Evolutionary conservation across 2,888 invertebrate species (phyloP).

Genomic region (Amorpha juglandis): DNA sequence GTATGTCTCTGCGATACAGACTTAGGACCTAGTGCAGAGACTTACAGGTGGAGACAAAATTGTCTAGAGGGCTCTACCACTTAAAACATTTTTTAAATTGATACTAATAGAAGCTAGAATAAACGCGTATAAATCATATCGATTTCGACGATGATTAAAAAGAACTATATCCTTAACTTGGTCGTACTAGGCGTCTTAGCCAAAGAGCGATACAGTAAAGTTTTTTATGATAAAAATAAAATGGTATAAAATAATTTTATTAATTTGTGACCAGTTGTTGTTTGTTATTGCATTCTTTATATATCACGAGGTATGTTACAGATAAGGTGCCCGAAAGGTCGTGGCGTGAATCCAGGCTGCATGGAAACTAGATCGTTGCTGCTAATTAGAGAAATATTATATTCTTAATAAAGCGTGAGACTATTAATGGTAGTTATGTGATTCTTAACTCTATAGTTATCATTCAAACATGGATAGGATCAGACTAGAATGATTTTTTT

Average conservation of each 20-base stretch:
- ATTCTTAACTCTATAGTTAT: too few relatives aligned
- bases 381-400: neutral
- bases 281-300: constrained; percentile 24
- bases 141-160: constrained; percentile 4
- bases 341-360: constrained; percentile 9
- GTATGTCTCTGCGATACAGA: too few relatives aligned
- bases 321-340: constrained; percentile 23
- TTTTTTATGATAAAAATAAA: constrained; percentile 18
- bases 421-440: neutral
- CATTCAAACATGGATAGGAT: too few relatives aligned
- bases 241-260: constrained; percentile 20
- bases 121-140: constrained; percentile 14
- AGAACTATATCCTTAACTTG: neutral
- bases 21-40: too few relatives aligned
- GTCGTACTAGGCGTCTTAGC: neutral
- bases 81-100: too few relatives aligned
- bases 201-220: neutral
- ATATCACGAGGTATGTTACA: constrained; percentile 21
- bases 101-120: neutral
- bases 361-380: neutral
- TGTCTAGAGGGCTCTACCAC: too few relatives aligned
- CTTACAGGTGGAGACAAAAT: too few relatives aligned
- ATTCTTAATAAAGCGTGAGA: neutral
- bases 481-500: too few relatives aligned
- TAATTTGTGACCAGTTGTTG: constrained; percentile 28